Evolutionary conservation across 2,113 vertebrate genomes (phyloP).

Genomic region (Neogobius melanostomus): DNA sequence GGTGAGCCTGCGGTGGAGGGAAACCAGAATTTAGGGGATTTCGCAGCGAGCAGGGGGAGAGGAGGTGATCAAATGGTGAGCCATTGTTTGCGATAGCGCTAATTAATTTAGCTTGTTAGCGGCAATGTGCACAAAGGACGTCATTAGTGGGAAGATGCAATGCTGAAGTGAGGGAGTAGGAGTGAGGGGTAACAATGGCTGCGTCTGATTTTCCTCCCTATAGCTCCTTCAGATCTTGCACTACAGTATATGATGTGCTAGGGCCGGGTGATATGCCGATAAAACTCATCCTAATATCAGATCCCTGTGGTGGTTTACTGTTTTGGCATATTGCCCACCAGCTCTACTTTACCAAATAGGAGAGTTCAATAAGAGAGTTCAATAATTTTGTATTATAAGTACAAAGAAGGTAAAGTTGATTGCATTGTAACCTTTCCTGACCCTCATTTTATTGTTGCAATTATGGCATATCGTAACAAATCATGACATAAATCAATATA

Average conservation of each 20-base stretch:
- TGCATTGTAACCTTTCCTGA: too few relatives aligned
- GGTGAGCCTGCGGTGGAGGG: slow-evolving; percentile 8
- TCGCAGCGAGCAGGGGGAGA: slow-evolving; percentile 27
- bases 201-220: not conserved
- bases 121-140: slow-evolving; percentile 58
- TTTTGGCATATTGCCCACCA: too few relatives aligned
- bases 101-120: slow-evolving; percentile 77
- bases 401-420: too few relatives aligned
- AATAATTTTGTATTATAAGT: too few relatives aligned
- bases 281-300: too few relatives aligned
- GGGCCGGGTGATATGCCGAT: too few relatives aligned
- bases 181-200: slow-evolving; percentile 15
- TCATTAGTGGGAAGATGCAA: slow-evolving; percentile 61
- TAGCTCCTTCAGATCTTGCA: not conserved
- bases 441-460: too few relatives aligned
- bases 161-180: slow-evolving; percentile 48
- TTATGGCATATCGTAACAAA: too few relatives aligned
- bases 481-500: too few relatives aligned
- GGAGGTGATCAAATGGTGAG: slow-evolving; percentile 67
- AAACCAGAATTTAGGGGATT: slow-evolving; percentile 55
- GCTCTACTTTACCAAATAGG: too few relatives aligned
- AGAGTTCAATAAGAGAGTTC: too few relatives aligned
- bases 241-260: not conserved
- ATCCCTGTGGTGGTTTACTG: too few relatives aligned
- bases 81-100: slow-evolving; percentile 70